Evolutionary conservation across 2,797 vertebrate genomes (phyloP).

Genomic region (Lutjanus argentimaculatus): DNA sequence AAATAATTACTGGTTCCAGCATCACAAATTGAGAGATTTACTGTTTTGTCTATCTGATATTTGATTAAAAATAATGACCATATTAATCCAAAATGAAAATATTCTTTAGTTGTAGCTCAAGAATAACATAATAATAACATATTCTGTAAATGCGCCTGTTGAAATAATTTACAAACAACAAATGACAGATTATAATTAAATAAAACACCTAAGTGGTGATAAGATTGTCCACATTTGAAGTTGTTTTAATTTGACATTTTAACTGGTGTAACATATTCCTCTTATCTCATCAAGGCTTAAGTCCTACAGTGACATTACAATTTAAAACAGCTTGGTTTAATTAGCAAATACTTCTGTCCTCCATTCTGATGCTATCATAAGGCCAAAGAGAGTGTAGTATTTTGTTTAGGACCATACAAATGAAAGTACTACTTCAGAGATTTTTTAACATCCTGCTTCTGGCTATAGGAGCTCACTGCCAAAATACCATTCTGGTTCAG

Average conservation of each 20-base stretch:
- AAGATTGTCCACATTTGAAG: not conserved
- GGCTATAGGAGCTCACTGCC: not conserved
- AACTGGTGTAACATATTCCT: not conserved
- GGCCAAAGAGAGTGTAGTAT: not conserved
- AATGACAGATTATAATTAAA: not conserved
- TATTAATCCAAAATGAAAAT: not conserved
- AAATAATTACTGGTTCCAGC: not conserved
- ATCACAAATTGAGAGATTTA: not conserved
- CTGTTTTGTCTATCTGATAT: not conserved
- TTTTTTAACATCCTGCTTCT: not conserved
- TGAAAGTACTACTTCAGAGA: not conserved
- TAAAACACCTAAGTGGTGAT: not conserved
- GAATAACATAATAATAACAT: not conserved
- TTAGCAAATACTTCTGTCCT: not conserved
- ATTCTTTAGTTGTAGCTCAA: not conserved
- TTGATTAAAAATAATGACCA: not conserved
- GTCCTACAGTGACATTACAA: not conserved
- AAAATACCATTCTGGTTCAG: conserved; percentile 13
- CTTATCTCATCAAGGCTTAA: not conserved
- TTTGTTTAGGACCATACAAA: not conserved
- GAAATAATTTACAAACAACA: not conserved
- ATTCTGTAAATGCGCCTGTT: not conserved
- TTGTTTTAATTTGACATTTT: not conserved
- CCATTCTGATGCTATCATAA: not conserved
- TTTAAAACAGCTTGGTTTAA: not conserved